These are phyloP conservation scores for Eutolmus rufibarbis DNA, from an alignment of 2,888 invertebrate genomes.

Conservation along the genomic window DNA sequence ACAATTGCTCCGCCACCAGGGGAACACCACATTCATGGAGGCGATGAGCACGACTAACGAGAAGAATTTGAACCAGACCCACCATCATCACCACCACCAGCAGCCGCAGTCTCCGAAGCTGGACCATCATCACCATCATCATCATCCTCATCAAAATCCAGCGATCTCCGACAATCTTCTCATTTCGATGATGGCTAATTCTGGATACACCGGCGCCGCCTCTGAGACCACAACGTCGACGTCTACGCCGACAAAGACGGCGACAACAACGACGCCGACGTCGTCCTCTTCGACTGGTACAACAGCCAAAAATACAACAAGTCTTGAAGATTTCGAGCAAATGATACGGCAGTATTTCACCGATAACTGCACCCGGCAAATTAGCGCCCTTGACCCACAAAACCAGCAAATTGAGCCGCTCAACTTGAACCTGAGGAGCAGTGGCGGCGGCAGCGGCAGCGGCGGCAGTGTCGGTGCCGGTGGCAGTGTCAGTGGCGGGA, in stretches of 20 bases:
- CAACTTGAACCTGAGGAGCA: slow-evolving; percentile 46
- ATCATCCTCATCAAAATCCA: neutral
- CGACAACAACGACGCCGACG: neutral
- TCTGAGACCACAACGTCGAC: neutral
- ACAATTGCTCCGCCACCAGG: neutral
- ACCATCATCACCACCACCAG: neutral
- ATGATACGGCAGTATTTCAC: slow-evolving; percentile 50
- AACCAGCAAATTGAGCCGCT: slow-evolving; percentile 46
- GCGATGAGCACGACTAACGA: neutral
- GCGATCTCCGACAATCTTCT: neutral
- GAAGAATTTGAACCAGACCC: neutral
- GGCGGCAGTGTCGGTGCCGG: neutral
- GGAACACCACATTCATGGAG: neutral
- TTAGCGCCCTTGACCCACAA: neutral
- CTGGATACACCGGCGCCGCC: neutral
- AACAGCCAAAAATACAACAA: neutral
- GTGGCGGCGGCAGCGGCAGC: neutral
- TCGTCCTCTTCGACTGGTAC: neutral
- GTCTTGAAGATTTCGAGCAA: slow-evolving; percentile 47
- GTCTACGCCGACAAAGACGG: neutral
- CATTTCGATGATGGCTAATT: slow-evolving; percentile 5
- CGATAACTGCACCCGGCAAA: slow-evolving; percentile 48
- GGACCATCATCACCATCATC: neutral
- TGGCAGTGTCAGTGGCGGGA: neutral
- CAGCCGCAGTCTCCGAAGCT: neutral